phyloP scores from a whole-genome alignment of 1,140 invertebrate species.

The Paracyclopina nana region DNA sequence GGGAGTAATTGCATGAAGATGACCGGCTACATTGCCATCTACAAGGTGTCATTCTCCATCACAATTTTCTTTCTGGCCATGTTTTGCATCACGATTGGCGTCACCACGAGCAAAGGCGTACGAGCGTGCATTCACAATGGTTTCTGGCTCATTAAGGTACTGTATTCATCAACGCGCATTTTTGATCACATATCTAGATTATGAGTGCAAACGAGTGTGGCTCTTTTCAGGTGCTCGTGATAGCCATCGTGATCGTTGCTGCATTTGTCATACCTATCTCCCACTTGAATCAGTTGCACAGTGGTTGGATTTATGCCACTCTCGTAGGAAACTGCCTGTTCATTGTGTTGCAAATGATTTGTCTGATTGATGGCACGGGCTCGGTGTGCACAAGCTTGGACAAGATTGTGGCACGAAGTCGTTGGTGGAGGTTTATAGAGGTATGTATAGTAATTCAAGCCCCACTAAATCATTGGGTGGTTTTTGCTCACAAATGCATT shows the following conservation, averaged over 20 bases:
- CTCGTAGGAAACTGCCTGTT: background rate
- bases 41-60: slow-evolving; percentile 4
- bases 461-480: too few species aligned
- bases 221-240: background rate
- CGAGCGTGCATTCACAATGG: background rate
- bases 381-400: background rate
- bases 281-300: background rate
- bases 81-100: background rate
- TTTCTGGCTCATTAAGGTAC: too few species aligned
- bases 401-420: background rate
- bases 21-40: slow-evolving; percentile 11
- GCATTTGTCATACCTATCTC: background rate
- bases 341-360: background rate
- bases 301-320: background rate
- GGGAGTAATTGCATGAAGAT: slow-evolving; percentile 10
- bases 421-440: background rate
- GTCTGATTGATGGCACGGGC: background rate
- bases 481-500: too few species aligned
- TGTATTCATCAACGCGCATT: too few species aligned
- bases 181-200: too few species aligned
- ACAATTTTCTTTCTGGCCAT: slow-evolving; percentile 4
- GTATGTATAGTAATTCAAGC: too few species aligned
- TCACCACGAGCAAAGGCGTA: background rate
- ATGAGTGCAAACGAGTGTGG: too few species aligned
- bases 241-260: background rate